Conservation (phyloP, 2,888 invertebrate genomes). For the Camponotus fellah region DNA sequence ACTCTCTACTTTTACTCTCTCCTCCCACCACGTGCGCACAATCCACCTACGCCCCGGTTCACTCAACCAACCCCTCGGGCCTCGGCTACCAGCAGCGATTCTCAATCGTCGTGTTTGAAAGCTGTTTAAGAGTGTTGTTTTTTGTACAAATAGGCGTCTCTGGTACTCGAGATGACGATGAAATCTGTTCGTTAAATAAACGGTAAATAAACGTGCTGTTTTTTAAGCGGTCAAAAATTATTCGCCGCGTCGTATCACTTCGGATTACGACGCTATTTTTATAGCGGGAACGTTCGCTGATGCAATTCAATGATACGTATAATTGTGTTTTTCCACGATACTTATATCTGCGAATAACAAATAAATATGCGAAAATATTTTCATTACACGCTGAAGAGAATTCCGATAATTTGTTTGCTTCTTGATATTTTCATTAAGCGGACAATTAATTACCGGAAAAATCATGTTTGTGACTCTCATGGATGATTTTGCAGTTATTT, state of each 20-base stretch:
- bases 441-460: conserved; percentile 11
- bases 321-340: neutral
- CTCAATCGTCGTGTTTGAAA: conserved; percentile 70
- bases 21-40: conserved; percentile 73
- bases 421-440: neutral
- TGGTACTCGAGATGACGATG: neutral
- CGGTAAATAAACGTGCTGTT: neutral
- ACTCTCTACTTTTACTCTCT: conserved; percentile 49
- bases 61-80: conserved; percentile 80
- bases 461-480: conserved; percentile 1
- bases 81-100: conserved; percentile 72
- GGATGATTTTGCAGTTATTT: neutral
- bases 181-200: neutral
- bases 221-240: neutral
- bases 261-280: conserved; percentile 7
- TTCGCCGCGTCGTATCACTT: neutral
- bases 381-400: neutral
- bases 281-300: neutral
- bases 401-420: conserved; percentile 15
- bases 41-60: conserved; percentile 85
- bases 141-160: neutral
- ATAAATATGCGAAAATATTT: conserved; percentile 5
- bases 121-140: neutral
- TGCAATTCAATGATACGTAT: neutral
- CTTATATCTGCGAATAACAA: neutral